phyloP scores from a whole-genome alignment of 1,140 invertebrate genomes.

The Octopus sinensis region DNA sequence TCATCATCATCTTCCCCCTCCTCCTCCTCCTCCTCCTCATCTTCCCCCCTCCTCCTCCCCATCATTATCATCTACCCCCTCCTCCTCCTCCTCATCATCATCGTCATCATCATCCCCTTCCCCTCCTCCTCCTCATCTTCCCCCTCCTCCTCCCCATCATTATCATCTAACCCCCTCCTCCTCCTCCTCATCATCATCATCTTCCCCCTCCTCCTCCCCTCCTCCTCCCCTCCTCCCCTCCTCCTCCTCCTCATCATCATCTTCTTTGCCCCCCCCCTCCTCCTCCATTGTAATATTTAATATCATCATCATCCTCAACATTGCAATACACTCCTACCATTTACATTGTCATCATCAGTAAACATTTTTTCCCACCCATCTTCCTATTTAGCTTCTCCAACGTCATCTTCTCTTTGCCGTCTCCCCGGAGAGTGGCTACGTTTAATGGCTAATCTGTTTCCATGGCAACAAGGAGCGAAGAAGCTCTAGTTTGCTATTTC shows the following conservation, averaged over 20 bases:
- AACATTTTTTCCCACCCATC: neutral
- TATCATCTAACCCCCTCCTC: neutral
- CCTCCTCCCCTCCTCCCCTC: neutral
- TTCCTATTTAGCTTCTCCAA: neutral
- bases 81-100: constrained; percentile 20
- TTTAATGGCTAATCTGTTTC: too few relatives aligned
- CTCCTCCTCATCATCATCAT: neutral
- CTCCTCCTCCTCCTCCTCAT: constrained; percentile 30
- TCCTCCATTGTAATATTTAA: neutral
- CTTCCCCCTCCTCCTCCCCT: constrained; percentile 11
- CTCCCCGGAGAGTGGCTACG: neutral
- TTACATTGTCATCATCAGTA: too few relatives aligned
- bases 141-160: constrained; percentile 22
- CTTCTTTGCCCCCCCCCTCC: neutral
- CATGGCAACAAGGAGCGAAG: too few relatives aligned
- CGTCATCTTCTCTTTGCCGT: neutral
- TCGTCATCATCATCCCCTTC: constrained; percentile 27
- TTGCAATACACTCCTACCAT: too few relatives aligned
- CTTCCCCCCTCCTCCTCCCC: constrained; percentile 25
- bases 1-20: constrained; percentile 27
- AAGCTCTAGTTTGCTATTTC: too few relatives aligned
- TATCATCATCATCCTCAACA: too few relatives aligned
- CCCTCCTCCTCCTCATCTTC: constrained; percentile 24
- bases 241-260: constrained; percentile 1
- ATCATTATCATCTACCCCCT: constrained; percentile 15